Evolutionary conservation across 1,140 invertebrate genomes (phyloP), one percentile per base, ranked within the genome.

Genomic region (Hyposmocoma kahamanoa): DNA sequence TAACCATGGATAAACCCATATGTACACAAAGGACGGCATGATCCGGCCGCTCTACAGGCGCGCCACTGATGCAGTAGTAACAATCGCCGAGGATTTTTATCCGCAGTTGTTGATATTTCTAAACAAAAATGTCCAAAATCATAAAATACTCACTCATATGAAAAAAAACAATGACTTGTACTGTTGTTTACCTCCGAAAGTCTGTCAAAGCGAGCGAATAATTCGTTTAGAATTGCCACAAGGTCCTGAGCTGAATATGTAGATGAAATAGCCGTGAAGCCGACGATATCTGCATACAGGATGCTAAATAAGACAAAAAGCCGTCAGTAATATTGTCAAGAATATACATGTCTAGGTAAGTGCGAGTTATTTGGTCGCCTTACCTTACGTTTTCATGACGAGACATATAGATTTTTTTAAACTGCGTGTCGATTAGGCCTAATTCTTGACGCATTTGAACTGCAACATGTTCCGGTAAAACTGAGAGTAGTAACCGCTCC

Each of bases 331-430:
- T n/a, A n/a, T n/a, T n/a, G n/a, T n/a, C n/a, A n/a, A n/a, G n/a
- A n/a, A n/a, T n/a, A n/a, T n/a, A n/a, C n/a, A n/a, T n/a, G n/a
- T n/a, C n/a, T n/a, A n/a, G n/a, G n/a, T n/a, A n/a, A n/a, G n/a
- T n/a, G n/a, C n/a, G n/a, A n/a, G n/a, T n/a, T n/a, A n/a, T n/a
- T n/a, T n/a, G n/a, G n/a, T n/a, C n/a, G n/a, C n/a, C 65, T 48
- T 87, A 96, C 92, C 96, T 98, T 56, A 98, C 96, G 83, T 98
- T 97, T 84, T 98, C 97, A 80, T 98, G 96, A 13, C 97, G 89
- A 51, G 94, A 96, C 96, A 98, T 97, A 74, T 98, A 98, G 67
- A 98, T 98, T 86, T 97, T 98, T 85, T 98, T 97, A 78, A 98
- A 98, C 76, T 97, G 96, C 49, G 95, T 96, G 47, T 94, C 91